Evolutionary conservation across 1,140 invertebrate species (phyloP), one percentile per base, ranked within the genome.

Genomic region (Drepana arcuata): DNA sequence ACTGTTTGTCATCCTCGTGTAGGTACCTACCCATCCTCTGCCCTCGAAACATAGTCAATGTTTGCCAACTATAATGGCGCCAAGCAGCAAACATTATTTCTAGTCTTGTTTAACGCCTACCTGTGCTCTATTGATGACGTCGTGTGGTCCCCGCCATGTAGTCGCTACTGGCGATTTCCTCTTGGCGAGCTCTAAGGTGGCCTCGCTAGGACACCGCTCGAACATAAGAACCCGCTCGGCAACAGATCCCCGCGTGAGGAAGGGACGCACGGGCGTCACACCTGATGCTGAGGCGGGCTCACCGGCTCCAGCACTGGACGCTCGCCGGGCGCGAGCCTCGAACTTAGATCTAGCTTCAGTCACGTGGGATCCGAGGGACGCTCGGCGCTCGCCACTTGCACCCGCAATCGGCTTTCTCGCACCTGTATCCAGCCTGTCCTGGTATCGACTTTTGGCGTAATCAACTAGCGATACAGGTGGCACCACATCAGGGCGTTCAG

Each of bases 221-320:
- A 96, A 97, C 58, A 96, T 93, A 32, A 96, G 86, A 16, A 96
- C 94, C 16, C 95, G 84, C 63, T 96, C 95, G 2, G 95, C 95
- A 0, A 97, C 95, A 0, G 94, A 96, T 2, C 95, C 95, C 43
- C 94, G 86, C 2, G 94, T 95, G 7, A 96, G 84, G 67, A 96
- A 95, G 1, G 93, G 93, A 37, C 93, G 83, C n/a, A 94, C 90
- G 54, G 49, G 88, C 74, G 43, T 46, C 60, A 50, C 41, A 60
- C 68, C 29, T 48, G 74, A 72, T 39, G 13, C 78, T 71, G 56
- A 72, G 61, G 25, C 84, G 70, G 23, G 62, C 63, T 39, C 75
- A 16, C 53, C 86, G 47, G 37, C 75, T 43, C 58, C 86, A 58
- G 57, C 79, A 66, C 50, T 85, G 45, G 44, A 60, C 38, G 84